Base-by-base conservation (phyloP, 2,113 vertebrate species). In the Engraulis encrasicolus region DNA sequence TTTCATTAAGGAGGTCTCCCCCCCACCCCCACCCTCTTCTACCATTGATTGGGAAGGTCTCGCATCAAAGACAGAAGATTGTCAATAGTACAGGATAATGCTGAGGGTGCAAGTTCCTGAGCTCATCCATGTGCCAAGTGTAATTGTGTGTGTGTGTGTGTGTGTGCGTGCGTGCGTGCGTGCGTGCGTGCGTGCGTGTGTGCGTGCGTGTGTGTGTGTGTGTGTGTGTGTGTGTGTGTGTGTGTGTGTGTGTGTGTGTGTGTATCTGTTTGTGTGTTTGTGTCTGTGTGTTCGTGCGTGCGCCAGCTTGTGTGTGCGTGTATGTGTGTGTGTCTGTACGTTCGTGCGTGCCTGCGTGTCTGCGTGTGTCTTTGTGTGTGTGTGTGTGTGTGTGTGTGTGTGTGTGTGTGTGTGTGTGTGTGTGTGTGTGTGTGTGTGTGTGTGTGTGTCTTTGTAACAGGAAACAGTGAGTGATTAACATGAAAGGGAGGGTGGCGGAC, bases 11-110 rank as follows among this genome's bases (percentile, higher is more conserved):
- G 36, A 14, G 79, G 71, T 49, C 50, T 49, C 78, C n/a, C n/a
- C n/a, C n/a, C n/a, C n/a, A n/a, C n/a, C n/a, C n/a, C n/a, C n/a
- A n/a, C n/a, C n/a, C n/a, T n/a, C n/a, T n/a, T n/a, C n/a, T n/a
- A 27, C 78, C 79, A 50, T 83, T 86, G 81, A 86, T 86, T 86
- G 79, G 74, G 36, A 58, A 34, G 66, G 3, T 14, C 23, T 74
- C 66, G 5, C 66, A 36, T 74, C 66, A 74, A 74, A 74, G 66
- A 36, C 66, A 74, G 66, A 23, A 74, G 66, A 36, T 74, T 31
- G 27, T 74, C 66, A 31, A 74, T 31, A 74, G 66, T 12, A 23
- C 31, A 12, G 31, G 66, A 74, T 74, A 74, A 34, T 31, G 66
- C 66, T 74, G 66, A 74, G 7, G 23, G 31, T 74, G 66, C 66